These are phyloP conservation scores for Nannoperca australis DNA, from an alignment of 2,797 vertebrate species.

Conservation along the genomic window DNA sequence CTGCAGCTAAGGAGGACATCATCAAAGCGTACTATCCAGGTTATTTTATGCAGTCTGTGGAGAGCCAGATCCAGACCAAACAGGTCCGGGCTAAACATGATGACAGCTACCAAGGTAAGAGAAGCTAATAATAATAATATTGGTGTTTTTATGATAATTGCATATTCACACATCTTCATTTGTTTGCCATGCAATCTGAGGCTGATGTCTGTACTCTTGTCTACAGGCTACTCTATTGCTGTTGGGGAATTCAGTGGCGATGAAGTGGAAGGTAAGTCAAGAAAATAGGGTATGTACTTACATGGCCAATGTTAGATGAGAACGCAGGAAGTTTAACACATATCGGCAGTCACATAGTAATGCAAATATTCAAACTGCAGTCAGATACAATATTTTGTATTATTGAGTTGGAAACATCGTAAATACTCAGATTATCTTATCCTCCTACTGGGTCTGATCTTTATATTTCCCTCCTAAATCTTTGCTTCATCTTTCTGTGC, in stretches of 20 bases:
- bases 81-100: conserved; percentile 85
- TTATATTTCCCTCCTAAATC: conserved; percentile 70
- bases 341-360: neutral
- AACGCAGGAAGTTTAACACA: conserved; percentile 8
- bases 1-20: conserved; percentile 91
- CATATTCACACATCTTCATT: neutral
- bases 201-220: conserved; percentile 13
- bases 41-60: conserved; percentile 89
- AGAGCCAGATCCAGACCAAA: conserved; percentile 89
- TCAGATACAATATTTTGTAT: conserved; percentile 50
- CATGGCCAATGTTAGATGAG: neutral
- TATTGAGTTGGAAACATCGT: conserved; percentile 52
- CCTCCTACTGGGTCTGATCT: conserved; percentile 42
- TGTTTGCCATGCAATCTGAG: conserved; percentile 1
- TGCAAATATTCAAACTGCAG: conserved; percentile 21
- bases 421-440: conserved; percentile 51
- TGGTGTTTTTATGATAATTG: neutral
- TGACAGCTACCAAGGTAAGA: conserved; percentile 92
- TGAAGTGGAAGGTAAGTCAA: conserved; percentile 87
- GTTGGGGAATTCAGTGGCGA: conserved; percentile 94
- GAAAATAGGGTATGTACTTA: neutral
- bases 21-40: conserved; percentile 87
- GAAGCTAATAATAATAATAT: neutral
- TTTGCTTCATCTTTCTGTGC: conserved; percentile 58
- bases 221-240: conserved; percentile 91